Percentiles rank a stretch among this genome's conserved stretches.
These are phyloP conservation scores for Conchocele bisecta DNA, from an alignment of 2,888 invertebrate species.

Conservation along the genomic window DNA sequence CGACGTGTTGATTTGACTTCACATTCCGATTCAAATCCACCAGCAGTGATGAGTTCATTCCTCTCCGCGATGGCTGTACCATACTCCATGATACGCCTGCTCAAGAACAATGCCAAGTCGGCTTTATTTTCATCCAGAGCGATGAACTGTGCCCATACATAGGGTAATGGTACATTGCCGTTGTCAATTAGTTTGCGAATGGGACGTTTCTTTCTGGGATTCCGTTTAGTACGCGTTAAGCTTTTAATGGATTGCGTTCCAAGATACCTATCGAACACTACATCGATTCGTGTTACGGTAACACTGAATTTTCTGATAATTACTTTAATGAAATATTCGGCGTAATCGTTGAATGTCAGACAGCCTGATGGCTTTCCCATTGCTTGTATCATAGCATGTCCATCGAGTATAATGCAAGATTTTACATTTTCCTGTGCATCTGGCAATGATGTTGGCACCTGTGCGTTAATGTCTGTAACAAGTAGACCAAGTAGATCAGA, in stretches of 20 bases:
- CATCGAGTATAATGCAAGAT: constrained; percentile 28
- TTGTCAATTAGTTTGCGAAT: too few relatives aligned
- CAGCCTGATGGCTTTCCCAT: constrained; percentile 29
- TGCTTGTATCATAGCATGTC: constrained; percentile 36
- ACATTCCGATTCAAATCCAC: neutral
- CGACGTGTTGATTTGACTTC: constrained; percentile 12
- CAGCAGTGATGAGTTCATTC: neutral
- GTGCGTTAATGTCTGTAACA: neutral
- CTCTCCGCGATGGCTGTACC: neutral
- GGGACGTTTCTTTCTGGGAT: neutral
- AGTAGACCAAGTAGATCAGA: constrained; percentile 2
- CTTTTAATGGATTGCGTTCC: constrained; percentile 25
- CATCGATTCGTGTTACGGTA: constrained; percentile 19
- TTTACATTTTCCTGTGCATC: neutral
- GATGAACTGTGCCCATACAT: constrained; percentile 33
- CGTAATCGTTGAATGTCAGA: constrained; percentile 37
- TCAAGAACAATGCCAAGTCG: constrained; percentile 24
- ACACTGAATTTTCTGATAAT: constrained; percentile 16
- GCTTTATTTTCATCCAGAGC: constrained; percentile 34
- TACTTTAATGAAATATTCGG: constrained; percentile 11
- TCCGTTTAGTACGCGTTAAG: constrained; percentile 18
- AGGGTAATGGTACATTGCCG: constrained; percentile 8
- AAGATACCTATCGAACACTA: constrained; percentile 36
- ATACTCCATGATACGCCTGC: neutral
- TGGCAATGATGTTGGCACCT: neutral